A percentile compares a stretch with the other conserved stretches of the same genome.
phyloP scores from a whole-genome alignment of 1,140 invertebrate genomes.

The Panagrolaimus sp. region DNA sequence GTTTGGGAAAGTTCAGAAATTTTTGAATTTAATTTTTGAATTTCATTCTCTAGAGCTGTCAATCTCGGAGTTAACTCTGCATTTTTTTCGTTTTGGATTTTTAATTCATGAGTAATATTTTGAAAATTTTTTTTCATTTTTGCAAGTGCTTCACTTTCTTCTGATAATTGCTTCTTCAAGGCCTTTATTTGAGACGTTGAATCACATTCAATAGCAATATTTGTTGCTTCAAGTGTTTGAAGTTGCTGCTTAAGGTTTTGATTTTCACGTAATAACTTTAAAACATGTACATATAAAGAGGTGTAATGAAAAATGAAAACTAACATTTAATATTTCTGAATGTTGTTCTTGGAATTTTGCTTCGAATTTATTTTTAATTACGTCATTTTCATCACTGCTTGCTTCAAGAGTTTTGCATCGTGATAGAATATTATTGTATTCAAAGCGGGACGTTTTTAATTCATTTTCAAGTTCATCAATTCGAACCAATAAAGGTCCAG shows the following conservation, averaged over 20 bases:
- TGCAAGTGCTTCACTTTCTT: neutral
- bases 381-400: neutral
- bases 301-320: neutral
- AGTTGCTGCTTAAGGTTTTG: neutral
- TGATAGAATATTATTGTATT: neutral
- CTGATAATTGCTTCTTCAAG: neutral
- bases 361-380: neutral
- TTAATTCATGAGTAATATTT: neutral
- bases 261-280: neutral
- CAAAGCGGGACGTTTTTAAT: neutral
- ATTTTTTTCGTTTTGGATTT: neutral
- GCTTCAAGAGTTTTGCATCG: neutral
- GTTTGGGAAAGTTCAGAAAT: neutral
- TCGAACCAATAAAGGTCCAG: neutral
- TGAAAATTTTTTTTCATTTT: neutral
- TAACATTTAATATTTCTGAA: neutral
- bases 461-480: slow-evolving; percentile 14
- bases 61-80: neutral
- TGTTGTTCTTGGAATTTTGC: slow-evolving; percentile 2
- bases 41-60: neutral
- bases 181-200: neutral
- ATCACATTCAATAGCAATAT: neutral
- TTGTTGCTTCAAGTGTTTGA: neutral
- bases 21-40: neutral
- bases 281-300: no score